These are phyloP conservation scores for Carpatolechia fugitivella DNA, from an alignment of 2,888 invertebrate genomes.

Conservation along the genomic window DNA sequence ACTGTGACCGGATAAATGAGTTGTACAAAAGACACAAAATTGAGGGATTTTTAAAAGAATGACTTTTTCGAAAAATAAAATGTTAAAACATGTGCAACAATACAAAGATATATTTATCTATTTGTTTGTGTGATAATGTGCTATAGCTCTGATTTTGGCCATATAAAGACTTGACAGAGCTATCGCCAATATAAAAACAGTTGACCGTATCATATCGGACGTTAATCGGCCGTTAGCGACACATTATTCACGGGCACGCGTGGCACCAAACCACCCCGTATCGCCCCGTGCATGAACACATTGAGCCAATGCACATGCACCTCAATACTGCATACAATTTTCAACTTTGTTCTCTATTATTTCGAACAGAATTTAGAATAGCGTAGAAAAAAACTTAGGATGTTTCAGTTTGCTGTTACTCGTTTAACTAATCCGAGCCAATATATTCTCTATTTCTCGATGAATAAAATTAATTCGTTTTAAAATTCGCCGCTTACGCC, in stretches of 20 bases:
- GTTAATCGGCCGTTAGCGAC: slow-evolving; percentile 75
- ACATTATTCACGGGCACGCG: slow-evolving; percentile 77
- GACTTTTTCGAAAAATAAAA: no score
- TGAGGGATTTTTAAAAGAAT: no score
- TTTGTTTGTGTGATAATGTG: no score
- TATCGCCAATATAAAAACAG: slow-evolving; percentile 40
- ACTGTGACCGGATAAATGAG: no score
- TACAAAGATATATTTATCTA: no score
- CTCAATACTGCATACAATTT: slow-evolving; percentile 22
- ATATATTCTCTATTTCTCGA: slow-evolving; percentile 73
- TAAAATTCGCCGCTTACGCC: slow-evolving; percentile 62
- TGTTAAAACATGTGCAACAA: no score
- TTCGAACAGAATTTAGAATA: slow-evolving; percentile 26
- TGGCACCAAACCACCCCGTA: slow-evolving; percentile 64
- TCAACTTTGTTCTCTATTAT: slow-evolving; percentile 9
- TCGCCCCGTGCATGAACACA: slow-evolving; percentile 42
- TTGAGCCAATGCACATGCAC: slow-evolving; percentile 24
- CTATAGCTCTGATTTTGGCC: no score
- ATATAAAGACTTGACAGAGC: not conserved
- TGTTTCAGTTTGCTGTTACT: slow-evolving; percentile 32
- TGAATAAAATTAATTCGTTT: slow-evolving; percentile 72
- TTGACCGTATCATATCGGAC: slow-evolving; percentile 56
- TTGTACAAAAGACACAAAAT: no score
- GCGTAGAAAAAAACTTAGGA: slow-evolving; percentile 21
- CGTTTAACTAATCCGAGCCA: slow-evolving; percentile 73